Percentiles rank a stretch among this genome's conserved stretches.
phyloP scores from a whole-genome alignment of 1,140 invertebrate genomes.

The Cydia strobilella region DNA sequence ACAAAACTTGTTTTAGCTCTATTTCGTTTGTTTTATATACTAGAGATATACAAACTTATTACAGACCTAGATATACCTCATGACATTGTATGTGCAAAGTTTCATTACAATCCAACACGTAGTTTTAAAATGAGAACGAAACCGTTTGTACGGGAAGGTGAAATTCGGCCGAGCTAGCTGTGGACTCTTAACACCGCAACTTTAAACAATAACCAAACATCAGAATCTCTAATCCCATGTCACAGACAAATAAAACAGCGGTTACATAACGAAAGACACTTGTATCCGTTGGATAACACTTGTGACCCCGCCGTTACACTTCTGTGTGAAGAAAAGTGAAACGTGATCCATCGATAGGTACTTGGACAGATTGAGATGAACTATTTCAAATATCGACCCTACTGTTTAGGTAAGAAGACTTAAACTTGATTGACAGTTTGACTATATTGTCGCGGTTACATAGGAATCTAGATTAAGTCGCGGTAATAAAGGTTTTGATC shows the following conservation, averaged over 20 bases:
- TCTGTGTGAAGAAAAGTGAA: constrained; percentile 30
- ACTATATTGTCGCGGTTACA: background rate
- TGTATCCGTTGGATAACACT: constrained; percentile 27
- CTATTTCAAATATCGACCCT: background rate
- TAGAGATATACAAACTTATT: no score
- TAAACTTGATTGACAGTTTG: background rate
- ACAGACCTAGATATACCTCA: no score
- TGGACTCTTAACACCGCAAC: background rate
- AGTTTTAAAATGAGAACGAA: no score
- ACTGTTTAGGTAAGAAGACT: background rate
- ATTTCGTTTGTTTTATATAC: no score
- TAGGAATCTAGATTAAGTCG: background rate
- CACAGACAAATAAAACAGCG: constrained; percentile 28
- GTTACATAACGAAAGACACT: constrained; percentile 20
- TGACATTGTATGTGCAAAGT: no score
- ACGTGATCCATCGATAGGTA: constrained; percentile 23
- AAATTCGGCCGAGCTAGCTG: no score
- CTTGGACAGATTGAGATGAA: background rate
- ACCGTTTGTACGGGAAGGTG: no score
- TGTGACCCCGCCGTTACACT: constrained; percentile 27
- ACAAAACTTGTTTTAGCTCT: no score
- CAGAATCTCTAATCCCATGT: constrained; percentile 24
- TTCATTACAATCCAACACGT: no score
- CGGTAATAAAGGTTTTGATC: background rate
- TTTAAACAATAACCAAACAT: background rate